Base-by-base conservation (phyloP, 2,113 vertebrate species). In the Nibea albiflora region DNA sequence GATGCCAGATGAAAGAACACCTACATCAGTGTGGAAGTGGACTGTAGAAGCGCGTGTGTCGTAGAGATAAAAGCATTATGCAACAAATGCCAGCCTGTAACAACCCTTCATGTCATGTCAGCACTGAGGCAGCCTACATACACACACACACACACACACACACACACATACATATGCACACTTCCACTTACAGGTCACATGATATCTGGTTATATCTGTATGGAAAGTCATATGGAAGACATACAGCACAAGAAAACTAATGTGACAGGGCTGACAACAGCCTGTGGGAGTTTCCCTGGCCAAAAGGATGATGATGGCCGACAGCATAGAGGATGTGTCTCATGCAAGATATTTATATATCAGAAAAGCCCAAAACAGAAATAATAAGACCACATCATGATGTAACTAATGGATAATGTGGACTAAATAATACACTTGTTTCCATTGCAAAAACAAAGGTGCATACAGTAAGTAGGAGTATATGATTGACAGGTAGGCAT, bases 1-100 rank as follows among this genome's bases (percentile, higher is more conserved):
- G 66, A 52, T 35, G 73, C 65, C 74, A 76, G 84, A 93, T 91
- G 81, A 90, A 90, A 90, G 81, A 86, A 84, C 85, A 88, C 89
- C 81, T 84, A 80, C 89, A 92, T 88, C 85, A 91, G 82, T 76
- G 79, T 76, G 69, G 86, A 39, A 39, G 35, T 39, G 68, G 53
- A 81, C 68, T 70, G 76, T 44, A 74, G 84, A 80, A 77, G 77
- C n/a, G 56, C 4, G 57, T 81, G 81, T 77, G 67, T 71, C 31
- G 17, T 52, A 44, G 75, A 88, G 76, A 89, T 87, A 84, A 87
- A 92, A 90, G 87, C 81, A 76, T 88, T 85, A 88, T 61, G 81
- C 77, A 89, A 86, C 72, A 83, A 66, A 83, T 57, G 76, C 65
- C 62, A 69, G 53, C 73, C 42, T 74, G 22, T 54, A 81, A 85